Evolutionary conservation across 2,797 vertebrate genomes (phyloP).

Genomic region (Clarias fuscus): DNA sequence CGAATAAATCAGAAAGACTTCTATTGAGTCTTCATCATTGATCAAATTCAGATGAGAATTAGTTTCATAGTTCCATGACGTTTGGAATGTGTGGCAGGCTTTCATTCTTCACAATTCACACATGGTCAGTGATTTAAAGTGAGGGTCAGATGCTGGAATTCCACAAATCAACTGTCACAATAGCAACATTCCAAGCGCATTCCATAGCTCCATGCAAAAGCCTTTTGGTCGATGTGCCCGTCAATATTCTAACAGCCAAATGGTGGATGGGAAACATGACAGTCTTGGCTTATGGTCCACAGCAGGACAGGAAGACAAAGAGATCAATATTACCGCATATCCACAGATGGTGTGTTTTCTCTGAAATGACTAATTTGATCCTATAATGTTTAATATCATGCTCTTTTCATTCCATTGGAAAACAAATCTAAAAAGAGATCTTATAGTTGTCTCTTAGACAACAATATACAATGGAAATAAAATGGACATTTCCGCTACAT

Average conservation of each 20-base stretch:
- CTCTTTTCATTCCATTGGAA: not conserved
- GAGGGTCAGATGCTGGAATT: not conserved
- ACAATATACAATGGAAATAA: not conserved
- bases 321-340: not conserved
- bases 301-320: not conserved
- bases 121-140: not conserved
- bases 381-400: not conserved
- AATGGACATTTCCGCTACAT: not conserved
- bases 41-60: not conserved
- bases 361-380: too few species aligned
- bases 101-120: not conserved
- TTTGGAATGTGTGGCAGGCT: not conserved
- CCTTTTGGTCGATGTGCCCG: not conserved
- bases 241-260: not conserved
- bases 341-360: not conserved
- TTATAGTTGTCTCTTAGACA: not conserved
- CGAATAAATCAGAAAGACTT: not conserved
- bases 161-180: not conserved
- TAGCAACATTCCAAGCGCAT: constrained; percentile 7
- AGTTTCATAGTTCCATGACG: not conserved
- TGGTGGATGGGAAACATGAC: not conserved
- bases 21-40: too few species aligned
- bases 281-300: not conserved
- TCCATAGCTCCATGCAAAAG: not conserved
- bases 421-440: not conserved